A percentile compares a stretch with the other conserved stretches of the same genome.
phyloP scores from a whole-genome alignment of 2,113 vertebrate genomes.

The Mirounga angustirostris region DNA sequence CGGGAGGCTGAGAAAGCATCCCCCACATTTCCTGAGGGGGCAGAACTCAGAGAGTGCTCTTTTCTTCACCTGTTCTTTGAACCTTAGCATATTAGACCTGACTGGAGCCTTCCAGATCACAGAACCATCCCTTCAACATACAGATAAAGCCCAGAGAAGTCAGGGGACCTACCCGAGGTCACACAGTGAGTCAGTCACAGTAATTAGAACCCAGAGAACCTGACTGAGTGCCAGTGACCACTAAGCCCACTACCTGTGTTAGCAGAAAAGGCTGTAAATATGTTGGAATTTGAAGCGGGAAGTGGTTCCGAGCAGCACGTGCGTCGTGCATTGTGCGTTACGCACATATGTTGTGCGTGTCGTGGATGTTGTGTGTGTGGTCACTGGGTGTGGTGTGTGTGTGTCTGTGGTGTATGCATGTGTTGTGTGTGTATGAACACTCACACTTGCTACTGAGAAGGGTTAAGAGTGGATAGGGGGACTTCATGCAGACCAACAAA shows the following conservation, averaged over 20 bases:
- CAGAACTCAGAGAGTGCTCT: neutral
- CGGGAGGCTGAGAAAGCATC: neutral
- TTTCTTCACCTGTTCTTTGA: neutral
- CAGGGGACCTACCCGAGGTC: too few species aligned
- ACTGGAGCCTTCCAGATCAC: neutral
- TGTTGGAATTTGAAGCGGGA: neutral
- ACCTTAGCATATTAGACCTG: neutral
- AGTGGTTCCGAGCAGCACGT: fast-evolving
- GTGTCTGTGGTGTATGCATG: neutral
- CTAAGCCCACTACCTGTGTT: fast-evolving
- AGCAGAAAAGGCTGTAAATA: neutral
- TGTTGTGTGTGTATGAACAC: neutral
- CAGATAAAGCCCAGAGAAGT: neutral
- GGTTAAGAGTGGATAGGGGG: neutral
- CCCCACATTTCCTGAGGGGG: neutral
- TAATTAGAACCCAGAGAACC: neutral
- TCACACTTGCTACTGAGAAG: neutral
- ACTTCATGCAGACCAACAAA: neutral
- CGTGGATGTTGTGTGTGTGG: neutral
- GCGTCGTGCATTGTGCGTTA: neutral
- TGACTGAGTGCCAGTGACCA: neutral
- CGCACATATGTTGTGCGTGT: fast-evolving
- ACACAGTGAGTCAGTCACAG: neutral
- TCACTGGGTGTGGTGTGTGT: neutral
- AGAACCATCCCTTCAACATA: neutral